Evolutionary conservation across 2,888 invertebrate genomes (phyloP), one percentile per base, ranked within the genome.

Genomic region (Clepsis dumicolana): DNA sequence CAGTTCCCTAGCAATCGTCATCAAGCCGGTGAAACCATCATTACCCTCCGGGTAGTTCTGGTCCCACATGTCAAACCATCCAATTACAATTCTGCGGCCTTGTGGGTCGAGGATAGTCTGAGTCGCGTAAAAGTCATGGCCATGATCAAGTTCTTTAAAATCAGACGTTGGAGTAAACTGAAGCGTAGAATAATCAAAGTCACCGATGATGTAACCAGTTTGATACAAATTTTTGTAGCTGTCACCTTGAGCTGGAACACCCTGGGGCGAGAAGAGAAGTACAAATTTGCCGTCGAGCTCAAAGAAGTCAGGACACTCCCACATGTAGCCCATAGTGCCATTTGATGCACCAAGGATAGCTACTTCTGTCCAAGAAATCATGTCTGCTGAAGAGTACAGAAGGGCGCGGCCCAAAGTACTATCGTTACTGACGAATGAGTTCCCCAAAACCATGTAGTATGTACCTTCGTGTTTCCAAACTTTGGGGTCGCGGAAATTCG

Each of bases 251-350:
- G 88, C 70, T 60, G 75, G 3, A 0, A 93, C 67, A 1, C 93
- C 92, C 85, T 93, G 92, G 0, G 93, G 90, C 5, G 92, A 94
- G 64, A 94, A 85, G 3, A 94, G 71, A 0, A 94, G 76, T 16
- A 94, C 77, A 71, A 78, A 87, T 61, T 80, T 75, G 0, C 87
- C 89, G 24, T 82, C 67, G 0, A 94, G 69, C 72, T 89, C 85
- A 44, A 94, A 94, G 61, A 94, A 89, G 72, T 94, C 94, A 0
- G 94, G 94, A 78, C 94, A 94, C 74, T 94, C 94, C 88, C 89
- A 94, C 91, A 94, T 92, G 53, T 78, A 90, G 0, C 91, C 91
- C 0, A 90, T 80, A 16, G 72, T 75, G 5, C 89, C 90, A 59
- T 89, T 79, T 0, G 93, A 90, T 74, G 85, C 72, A 50, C 69